Evolutionary conservation across 2,888 invertebrate species (phyloP).

Genomic region (Lampropteryx suffumata): DNA sequence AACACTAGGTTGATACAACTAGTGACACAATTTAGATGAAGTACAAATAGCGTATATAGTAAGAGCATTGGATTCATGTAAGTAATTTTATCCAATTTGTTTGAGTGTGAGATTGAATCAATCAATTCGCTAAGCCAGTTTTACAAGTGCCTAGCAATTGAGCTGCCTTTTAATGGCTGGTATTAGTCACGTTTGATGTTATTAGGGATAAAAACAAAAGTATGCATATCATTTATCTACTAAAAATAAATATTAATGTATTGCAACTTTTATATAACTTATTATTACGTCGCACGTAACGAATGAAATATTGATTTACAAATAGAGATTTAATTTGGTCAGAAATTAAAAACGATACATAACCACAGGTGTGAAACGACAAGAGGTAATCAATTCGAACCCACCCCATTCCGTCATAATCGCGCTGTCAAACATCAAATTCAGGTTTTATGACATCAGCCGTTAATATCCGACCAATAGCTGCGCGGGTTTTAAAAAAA

Average conservation of each 20-base stretch:
- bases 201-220: too few relatives aligned
- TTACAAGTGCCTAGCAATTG: background rate
- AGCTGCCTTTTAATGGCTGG: slow-evolving; percentile 8
- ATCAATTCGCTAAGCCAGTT: slow-evolving; percentile 19
- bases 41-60: too few relatives aligned
- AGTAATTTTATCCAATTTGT: slow-evolving; percentile 6
- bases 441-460: slow-evolving; percentile 43
- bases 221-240: too few relatives aligned
- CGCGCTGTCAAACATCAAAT: slow-evolving; percentile 46
- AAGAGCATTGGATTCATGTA: background rate
- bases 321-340: slow-evolving; percentile 20
- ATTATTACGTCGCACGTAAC: too few relatives aligned
- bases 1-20: too few relatives aligned
- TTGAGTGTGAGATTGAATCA: slow-evolving; percentile 11
- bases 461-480: slow-evolving; percentile 58
- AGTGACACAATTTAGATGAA: too few relatives aligned
- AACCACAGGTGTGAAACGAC: slow-evolving; percentile 44
- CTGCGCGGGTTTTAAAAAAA: slow-evolving; percentile 56
- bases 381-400: slow-evolving; percentile 44
- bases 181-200: background rate
- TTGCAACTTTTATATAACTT: too few relatives aligned
- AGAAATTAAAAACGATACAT: slow-evolving; percentile 26
- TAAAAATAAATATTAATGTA: too few relatives aligned
- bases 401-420: slow-evolving; percentile 40
- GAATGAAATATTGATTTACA: background rate